Evolutionary conservation across 2,888 invertebrate species (phyloP), one percentile per base, ranked within the genome.

Genomic region (Zeuzera pyrina): DNA sequence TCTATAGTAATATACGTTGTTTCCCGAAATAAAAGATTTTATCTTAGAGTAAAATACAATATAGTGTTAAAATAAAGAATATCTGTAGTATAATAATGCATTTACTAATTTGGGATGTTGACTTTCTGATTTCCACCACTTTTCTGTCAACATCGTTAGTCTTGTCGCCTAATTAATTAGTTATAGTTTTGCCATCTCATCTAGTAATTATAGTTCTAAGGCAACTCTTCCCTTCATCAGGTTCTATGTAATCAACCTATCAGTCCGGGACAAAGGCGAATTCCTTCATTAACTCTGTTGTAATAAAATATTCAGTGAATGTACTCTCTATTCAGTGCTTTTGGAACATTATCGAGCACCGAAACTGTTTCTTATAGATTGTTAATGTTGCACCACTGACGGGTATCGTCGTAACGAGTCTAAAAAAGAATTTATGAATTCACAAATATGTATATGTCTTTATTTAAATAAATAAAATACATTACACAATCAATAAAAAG

Each of bases 231-330:
- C 33, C 43, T 43, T 47, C 52, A 51, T 57, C 61, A 57, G 59
- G 46, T 49, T 54, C 54, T 49, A 38, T 52, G 63, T 70, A 73
- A 74, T 74, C 67, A 74, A 74, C 61, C 65, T 59, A 74, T 72
- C 65, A 58, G 57, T 44, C 43, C 47, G 54, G 61, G 51, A 77
- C 76, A 78, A 77, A 77, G 74, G 70, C 66, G 57, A 57, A 62
- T 57, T 66, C 65, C 66, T 76, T 77, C 69, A 78, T 78, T 74
- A 77, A 66, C 67, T 65, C 58, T 38, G 58, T 59, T 57, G 65
- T 59, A 59, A 59, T 76, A 67, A 73, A 78, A 76, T 76, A 78
- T 79, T 77, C 73, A 78, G 70, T 71, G 15, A 25, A 11, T 25
- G 13, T 25, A 25, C 12, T 25, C 12, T 25, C 12, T 25, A 25